phyloP scores from a whole-genome alignment of 1,140 invertebrate genomes.

The Orussus abietinus region DNA sequence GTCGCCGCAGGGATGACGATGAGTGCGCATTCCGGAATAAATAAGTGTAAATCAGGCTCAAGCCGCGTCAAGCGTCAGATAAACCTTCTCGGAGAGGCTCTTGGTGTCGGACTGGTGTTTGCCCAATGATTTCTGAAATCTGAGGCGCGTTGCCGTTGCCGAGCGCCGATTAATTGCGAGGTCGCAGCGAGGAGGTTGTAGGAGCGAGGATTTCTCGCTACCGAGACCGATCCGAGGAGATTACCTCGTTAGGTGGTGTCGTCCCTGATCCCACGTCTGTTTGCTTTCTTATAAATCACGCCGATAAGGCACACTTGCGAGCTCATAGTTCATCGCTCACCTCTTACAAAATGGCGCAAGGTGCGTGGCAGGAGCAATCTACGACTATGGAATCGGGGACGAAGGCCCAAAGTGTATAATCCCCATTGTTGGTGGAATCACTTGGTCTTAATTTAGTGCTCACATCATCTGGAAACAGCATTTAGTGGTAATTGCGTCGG shows the following conservation, averaged over 20 bases:
- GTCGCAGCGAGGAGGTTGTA: slow-evolving; percentile 28
- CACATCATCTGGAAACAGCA: too few relatives aligned
- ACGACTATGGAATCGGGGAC: too few relatives aligned
- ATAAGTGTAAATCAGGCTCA: slow-evolving; percentile 50
- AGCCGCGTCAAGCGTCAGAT: slow-evolving; percentile 37
- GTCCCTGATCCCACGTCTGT: slow-evolving; percentile 40
- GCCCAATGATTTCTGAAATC: slow-evolving; percentile 43
- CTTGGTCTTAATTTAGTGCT: too few relatives aligned
- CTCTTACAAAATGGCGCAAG: neutral
- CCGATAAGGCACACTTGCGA: slow-evolving; percentile 37
- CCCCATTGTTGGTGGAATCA: too few relatives aligned
- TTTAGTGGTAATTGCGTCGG: too few relatives aligned
- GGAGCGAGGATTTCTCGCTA: slow-evolving; percentile 25
- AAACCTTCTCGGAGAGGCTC: slow-evolving; percentile 30
- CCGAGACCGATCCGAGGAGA: slow-evolving; percentile 31
- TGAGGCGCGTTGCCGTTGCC: slow-evolving; percentile 20
- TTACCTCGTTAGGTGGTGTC: slow-evolving; percentile 49
- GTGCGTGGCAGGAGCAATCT: too few relatives aligned
- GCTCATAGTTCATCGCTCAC: neutral
- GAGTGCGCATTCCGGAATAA: slow-evolving; percentile 15
- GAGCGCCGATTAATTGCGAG: slow-evolving; percentile 37
- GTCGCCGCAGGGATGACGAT: too few relatives aligned
- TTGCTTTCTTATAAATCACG: slow-evolving; percentile 53
- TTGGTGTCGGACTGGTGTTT: too few relatives aligned
- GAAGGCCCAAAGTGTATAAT: too few relatives aligned